Evolutionary conservation across 2,113 vertebrate genomes (phyloP).

Genomic region (Pygoscelis antarcticus): DNA sequence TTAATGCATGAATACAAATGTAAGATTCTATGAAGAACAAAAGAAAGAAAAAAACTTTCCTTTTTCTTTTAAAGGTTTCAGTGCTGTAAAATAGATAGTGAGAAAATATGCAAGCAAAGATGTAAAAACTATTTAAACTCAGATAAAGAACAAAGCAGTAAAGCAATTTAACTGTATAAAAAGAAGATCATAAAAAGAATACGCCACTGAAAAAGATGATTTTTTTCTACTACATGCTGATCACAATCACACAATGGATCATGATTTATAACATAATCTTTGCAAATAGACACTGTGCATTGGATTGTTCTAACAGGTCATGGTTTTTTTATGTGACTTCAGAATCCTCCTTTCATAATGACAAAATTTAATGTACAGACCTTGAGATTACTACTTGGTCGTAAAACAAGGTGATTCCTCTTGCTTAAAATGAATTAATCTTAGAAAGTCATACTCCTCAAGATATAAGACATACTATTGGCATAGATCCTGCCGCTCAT

Average conservation of each 20-base stretch:
- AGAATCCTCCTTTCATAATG: conserved; percentile 48
- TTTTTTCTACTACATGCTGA: neutral
- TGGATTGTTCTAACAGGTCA: conserved; percentile 65
- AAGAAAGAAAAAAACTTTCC: neutral
- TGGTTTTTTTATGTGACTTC: conserved; percentile 60
- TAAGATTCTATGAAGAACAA: neutral
- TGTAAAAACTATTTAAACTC: neutral
- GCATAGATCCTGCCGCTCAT: conserved; percentile 3
- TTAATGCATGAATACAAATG: neutral
- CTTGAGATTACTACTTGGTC: conserved; percentile 54
- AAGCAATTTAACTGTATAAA: conserved; percentile 40
- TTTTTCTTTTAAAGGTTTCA: neutral
- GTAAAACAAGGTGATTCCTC: conserved; percentile 68
- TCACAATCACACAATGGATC: conserved; percentile 34
- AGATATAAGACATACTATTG: neutral
- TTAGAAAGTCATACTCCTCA: conserved; percentile 5
- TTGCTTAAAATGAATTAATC: conserved; percentile 58
- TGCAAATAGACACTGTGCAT: conserved; percentile 37
- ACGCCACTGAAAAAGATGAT: neutral
- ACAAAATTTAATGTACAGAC: conserved; percentile 38
- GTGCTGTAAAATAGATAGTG: neutral
- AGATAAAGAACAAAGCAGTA: conserved; percentile 37
- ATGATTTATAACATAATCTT: conserved; percentile 62
- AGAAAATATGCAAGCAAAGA: conserved; percentile 11
- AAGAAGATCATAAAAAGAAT: conserved; percentile 1